phyloP scores from a whole-genome alignment of 1,140 invertebrate genomes.

The Brachionus koreanus region DNA sequence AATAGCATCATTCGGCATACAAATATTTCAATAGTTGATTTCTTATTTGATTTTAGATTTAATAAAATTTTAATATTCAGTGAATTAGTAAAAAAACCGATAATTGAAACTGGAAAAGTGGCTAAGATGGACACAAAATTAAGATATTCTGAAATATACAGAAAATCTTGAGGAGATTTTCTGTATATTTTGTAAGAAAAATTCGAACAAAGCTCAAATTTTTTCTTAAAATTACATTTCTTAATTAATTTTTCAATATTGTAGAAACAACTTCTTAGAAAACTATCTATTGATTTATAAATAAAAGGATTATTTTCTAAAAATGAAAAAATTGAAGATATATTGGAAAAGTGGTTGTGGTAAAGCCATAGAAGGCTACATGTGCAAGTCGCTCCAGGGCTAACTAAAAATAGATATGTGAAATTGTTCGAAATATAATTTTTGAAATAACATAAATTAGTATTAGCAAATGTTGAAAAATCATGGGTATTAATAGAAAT shows the following conservation, averaged over 20 bases:
- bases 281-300: neutral
- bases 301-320: neutral
- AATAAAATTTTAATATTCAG: neutral
- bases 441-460: neutral
- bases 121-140: neutral
- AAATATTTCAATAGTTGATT: neutral
- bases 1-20: neutral
- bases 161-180: neutral
- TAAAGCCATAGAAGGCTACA: neutral
- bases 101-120: neutral
- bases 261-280: neutral
- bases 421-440: neutral
- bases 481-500: neutral
- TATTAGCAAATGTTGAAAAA: neutral
- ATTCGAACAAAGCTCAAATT: neutral
- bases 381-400: neutral
- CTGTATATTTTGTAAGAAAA: neutral
- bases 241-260: neutral
- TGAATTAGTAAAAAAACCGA: neutral
- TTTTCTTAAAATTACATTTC: neutral
- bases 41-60: neutral
- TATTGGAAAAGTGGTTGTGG: neutral
- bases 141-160: neutral
- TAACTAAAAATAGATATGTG: neutral
- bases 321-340: neutral